Base-by-base conservation (phyloP, 2,113 vertebrate genomes). In the Scytalopus superciliaris region DNA sequence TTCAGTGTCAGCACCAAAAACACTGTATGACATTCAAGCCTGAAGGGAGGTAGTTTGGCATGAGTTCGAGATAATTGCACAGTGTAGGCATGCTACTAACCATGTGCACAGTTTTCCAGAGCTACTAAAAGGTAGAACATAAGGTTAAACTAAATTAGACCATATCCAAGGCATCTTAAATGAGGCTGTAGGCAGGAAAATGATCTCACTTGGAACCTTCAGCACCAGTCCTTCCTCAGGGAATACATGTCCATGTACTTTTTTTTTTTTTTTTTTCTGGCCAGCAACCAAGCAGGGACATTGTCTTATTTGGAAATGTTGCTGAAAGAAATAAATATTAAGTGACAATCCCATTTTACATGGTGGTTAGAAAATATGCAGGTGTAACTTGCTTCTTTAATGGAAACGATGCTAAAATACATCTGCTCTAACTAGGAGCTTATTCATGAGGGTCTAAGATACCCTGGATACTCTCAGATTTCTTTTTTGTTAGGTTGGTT, bases 21-120 rank as follows among this genome's bases (percentile, higher is more conserved):
- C 7, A 11, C 14, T 14, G 19, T 10, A 28, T 68, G 44, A 2
- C 0, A 0, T 53, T 64, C 14, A 53, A 5, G 5, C 47, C 35
- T 55, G 35, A 30, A 81, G 9, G 24, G 6, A 50, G 8, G 21
- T 47, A 45, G 18, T 12, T 74, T 67, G 55, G 15, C 30, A 50
- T 2, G 4, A 30, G 10, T 67, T 81, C 35, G 59, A 91, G 68
- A 12, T 4, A 86, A n/a, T 6, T 49, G 3, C 16, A n/a, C 13
- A 42, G 21, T 9, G 27, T 10, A 52, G 42, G 6, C 21, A 40
- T 57, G 30, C 4, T 47, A 69, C 13, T 70, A 75, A 89, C 69
- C 24, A 21, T 3, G 17, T 40, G 14, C 30, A 47, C 28, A 47
- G 9, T 2, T 83, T 59, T 93, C 24, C 31, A 66, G 22, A 86